Evolutionary conservation across 2,888 invertebrate species (phyloP), one percentile per base, ranked within the genome.

Genomic region (Lasioglossum leucozonium): DNA sequence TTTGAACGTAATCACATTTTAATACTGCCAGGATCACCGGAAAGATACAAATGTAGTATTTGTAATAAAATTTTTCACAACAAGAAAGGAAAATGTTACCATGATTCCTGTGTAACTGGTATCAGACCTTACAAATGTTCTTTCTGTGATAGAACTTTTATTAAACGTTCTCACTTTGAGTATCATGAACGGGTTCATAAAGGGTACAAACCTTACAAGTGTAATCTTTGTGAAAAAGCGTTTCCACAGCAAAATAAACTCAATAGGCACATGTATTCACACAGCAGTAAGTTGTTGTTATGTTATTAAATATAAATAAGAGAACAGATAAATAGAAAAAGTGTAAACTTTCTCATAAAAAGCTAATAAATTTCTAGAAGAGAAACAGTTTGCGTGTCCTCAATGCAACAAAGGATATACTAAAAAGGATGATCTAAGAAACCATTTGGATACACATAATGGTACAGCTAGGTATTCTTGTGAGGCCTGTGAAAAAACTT

Each of bases 181-280:
- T 97, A 97, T 88, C 98, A 98, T 90, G 96, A 96, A 93, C 95
- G 97, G 26, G 96, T 96, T 37, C 98, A 98, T 90, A 96, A 95
- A 47, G 96, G 96, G 73, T 96, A 96, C 87, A 96, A 96, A 81
- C 96, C 96, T 0, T 97, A 96, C 89, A 93, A 95, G 0, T 97
- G 97, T 89, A 95, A 96, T 22, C 93, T 96, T 0, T 98, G 98
- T 90, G 95, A 96, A 1, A 97, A 97, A 93, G 95, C 96, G 44
- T 98, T 98, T 94, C 96, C 96, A 55, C 97, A 97, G 89, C 96
- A 96, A 93, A 96, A 96, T 67, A 97, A 97, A 93, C 95, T 98
- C 58, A 97, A 97, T 86, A 95, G 97, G 69, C 98, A 98, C 92
- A 96, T 96, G 94, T 88, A 88, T 67, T 93, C 93, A 5, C 95